Base-by-base conservation (phyloP, 2,797 vertebrate species). In the Cyprinodon diabolis region DNA sequence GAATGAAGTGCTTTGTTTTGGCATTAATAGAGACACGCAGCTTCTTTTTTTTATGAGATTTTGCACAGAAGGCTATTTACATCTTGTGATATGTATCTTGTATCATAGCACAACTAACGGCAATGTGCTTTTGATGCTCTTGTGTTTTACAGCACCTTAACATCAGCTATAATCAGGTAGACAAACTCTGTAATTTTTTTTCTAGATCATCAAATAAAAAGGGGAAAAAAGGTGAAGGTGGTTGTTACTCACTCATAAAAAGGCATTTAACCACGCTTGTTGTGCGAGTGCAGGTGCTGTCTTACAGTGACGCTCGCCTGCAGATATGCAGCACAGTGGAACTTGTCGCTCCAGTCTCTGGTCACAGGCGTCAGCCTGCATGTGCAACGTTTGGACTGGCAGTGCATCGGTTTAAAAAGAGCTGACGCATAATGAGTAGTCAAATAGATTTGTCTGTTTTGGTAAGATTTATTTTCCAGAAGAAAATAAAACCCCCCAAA, bases 331-430 rank as follows among this genome's bases (percentile, higher is more conserved):
- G 72, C 82, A 37, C 77, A 23, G 6, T 19, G 67, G 74, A 70
- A 70, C 74, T 78, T 75, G 76, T 78, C 84, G 79, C 72, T 87
- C 74, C 77, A 68, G 57, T 85, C 78, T 86, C 72, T 72, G 81
- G 30, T 92, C 92, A 88, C 88, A 90, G 84, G 90, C 87, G 81
- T 86, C 78, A 86, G 88, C 86, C 85, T 84, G 83, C 76, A 81
- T 88, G 90, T 92, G 91, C 92, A 84, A 79, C 81, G 87, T 89
- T 89, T 86, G 76, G 86, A 90, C 89, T 90, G 89, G 91, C 91
- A 92, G 91, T 89, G 92, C 87, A 80, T 90, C 84, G 75, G 69
- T 86, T 86, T 81, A 69, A 70, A 78, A 54, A 30, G 19, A 45
- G 62, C n/a, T 40, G 8, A n/a, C 40, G 51, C 67, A 35, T 13